Evolutionary conservation across 1,140 invertebrate species (phyloP).

Genomic region (Lordiphosa mommai): DNA sequence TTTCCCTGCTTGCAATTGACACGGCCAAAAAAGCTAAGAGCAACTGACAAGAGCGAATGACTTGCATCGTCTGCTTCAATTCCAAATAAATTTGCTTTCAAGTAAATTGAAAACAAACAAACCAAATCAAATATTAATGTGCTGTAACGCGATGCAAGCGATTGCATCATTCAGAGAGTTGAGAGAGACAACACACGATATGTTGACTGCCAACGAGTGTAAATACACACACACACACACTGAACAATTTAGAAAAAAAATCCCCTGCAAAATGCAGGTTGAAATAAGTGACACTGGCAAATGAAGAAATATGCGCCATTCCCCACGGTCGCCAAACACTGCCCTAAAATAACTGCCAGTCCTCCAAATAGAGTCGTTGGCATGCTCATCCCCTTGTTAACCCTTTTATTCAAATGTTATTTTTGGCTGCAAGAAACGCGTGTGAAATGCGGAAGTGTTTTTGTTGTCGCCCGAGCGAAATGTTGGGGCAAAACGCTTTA

Average conservation of each 20-base stretch:
- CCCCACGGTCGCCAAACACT: slow-evolving; percentile 13
- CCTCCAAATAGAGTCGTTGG: slow-evolving; percentile 50
- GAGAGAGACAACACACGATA: neutral
- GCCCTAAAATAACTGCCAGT: slow-evolving; percentile 26
- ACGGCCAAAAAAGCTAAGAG: too few relatives aligned
- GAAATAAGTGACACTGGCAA: slow-evolving; percentile 57
- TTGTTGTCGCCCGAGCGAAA: slow-evolving; percentile 35
- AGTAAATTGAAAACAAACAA: slow-evolving; percentile 73
- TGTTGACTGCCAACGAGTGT: neutral
- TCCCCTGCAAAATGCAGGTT: slow-evolving; percentile 25
- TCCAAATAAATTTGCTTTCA: slow-evolving; percentile 59
- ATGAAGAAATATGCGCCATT: slow-evolving; percentile 32
- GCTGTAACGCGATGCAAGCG: slow-evolving; percentile 39
- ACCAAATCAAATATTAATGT: slow-evolving; percentile 70
- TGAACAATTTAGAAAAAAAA: slow-evolving; percentile 60
- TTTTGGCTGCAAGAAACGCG: slow-evolving; percentile 48
- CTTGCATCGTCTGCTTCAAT: slow-evolving; percentile 21
- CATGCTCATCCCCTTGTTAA: slow-evolving; percentile 6
- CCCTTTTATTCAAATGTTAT: slow-evolving; percentile 60
- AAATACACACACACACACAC: slow-evolving; percentile 35
- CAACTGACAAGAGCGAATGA: neutral
- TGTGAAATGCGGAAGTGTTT: slow-evolving; percentile 70
- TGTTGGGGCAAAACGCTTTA: slow-evolving; percentile 28
- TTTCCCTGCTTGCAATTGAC: neutral
- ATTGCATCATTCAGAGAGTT: slow-evolving; percentile 24